Conservation (phyloP, 2,113 vertebrate genomes). For the Geococcyx californianus region DNA sequence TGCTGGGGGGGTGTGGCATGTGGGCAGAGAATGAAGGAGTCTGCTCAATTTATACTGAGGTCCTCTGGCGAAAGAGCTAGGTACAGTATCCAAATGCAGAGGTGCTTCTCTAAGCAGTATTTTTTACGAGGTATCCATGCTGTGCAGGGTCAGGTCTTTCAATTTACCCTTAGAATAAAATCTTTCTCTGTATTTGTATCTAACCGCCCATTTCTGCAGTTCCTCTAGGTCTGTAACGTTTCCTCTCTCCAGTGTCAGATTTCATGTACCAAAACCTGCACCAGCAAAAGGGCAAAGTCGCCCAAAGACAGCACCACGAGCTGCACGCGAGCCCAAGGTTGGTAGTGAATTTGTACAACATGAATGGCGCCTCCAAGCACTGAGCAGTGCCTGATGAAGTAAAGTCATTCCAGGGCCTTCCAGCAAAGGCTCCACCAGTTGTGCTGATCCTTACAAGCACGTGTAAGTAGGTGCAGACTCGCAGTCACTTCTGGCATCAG, state of each 20-base stretch:
- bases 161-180: background rate
- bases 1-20: fast-evolving
- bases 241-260: background rate
- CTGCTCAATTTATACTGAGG: fast-evolving
- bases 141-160: background rate
- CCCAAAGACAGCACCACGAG: background rate
- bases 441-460: background rate
- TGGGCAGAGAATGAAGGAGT: background rate
- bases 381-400: background rate
- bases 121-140: background rate
- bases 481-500: background rate
- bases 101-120: background rate
- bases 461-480: background rate
- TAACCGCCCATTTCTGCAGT: background rate
- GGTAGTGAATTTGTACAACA: background rate
- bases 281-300: background rate
- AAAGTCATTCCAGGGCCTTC: background rate
- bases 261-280: background rate
- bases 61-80: background rate
- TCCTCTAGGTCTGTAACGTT: background rate
- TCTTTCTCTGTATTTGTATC: background rate
- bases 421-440: background rate
- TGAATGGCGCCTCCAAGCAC: fast-evolving
- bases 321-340: background rate
- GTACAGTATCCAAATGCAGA: background rate